Base-by-base conservation (phyloP, 1,140 invertebrate genomes). In the Pollicipes pollicipes region DNA sequence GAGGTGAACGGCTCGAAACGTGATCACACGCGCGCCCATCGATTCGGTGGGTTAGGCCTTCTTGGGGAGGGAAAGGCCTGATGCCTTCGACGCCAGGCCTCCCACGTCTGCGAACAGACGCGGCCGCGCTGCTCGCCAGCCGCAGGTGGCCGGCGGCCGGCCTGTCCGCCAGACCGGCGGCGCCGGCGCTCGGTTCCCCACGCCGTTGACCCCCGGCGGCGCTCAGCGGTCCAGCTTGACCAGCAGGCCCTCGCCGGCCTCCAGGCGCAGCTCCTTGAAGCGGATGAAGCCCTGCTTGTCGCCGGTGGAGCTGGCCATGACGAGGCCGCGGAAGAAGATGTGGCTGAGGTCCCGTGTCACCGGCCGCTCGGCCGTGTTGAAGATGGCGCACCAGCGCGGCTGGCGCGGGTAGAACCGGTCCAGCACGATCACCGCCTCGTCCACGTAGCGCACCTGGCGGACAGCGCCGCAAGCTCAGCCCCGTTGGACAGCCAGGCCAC, bases 381-480 rank as follows among this genome's bases (percentile, higher is more conserved):
- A 84, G 0, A 90, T 83, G 67, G 88, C 84, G 0, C 88, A 86
- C 75, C 86, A 90, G 2, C 87, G 85, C 76, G 88, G 87, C 70
- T 88, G 82, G 27, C 89, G 82, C 8, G 89, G 88, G 78, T 88
- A 90, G 82, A 84, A 88, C 58, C 89, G 82, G 74, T 90, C 88
- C 66, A 90, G 81, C 0, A 89, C 83, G 17, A 90, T 76, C 29
- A 90, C 80, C 75, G 88, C 84, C 58, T 84, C 81, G 28, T 83
- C 79, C 26, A 83, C 82, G 75, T 85, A 66, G 8, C 73, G 66
- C 24, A 74, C 70, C 73, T 74, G 72, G 8, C 37, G 66, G 10
- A n/a, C n/a, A n/a, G n/a, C n/a, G n/a, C n/a, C 17, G 21, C 31
- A 73, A 26, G 31, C n/a, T 30, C n/a, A 17, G 24, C 16, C 28